Evolutionary conservation across 64 coral and sea anemone species (phyloP).

Genomic region (Hydrozoanthus tunicans): DNA sequence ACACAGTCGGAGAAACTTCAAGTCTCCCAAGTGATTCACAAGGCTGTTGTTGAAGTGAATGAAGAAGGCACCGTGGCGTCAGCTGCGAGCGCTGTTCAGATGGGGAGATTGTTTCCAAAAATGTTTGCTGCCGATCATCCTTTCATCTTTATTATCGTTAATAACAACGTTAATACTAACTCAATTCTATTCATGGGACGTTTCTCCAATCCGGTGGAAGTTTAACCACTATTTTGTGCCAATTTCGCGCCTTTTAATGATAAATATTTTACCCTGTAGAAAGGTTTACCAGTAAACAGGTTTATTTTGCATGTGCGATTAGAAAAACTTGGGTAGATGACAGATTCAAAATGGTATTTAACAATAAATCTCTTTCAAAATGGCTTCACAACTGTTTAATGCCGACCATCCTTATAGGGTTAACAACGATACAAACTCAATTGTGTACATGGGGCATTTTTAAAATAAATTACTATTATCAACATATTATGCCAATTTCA

Average conservation of each 20-base stretch:
- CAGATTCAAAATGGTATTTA: too few species aligned
- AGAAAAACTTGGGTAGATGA: too few species aligned
- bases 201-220: conserved; percentile 59
- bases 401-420: conserved; percentile 88
- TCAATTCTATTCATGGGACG: conserved; percentile 87
- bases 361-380: neutral
- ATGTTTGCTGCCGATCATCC: conserved; percentile 82
- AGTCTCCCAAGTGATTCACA: conserved; percentile 85
- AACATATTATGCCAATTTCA: neutral
- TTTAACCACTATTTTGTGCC: neutral
- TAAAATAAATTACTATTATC: conserved; percentile 33
- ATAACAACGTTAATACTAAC: conserved; percentile 42
- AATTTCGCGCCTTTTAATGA: neutral
- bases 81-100: conserved; percentile 69
- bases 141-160: conserved; percentile 80
- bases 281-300: too few species aligned
- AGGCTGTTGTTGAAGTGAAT: conserved; percentile 93
- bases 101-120: conserved; percentile 5
- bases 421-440: conserved; percentile 48
- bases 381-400: conserved; percentile 40
- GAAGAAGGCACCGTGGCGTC: conserved; percentile 93
- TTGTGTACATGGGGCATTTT: conserved; percentile 85
- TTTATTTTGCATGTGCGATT: too few species aligned
- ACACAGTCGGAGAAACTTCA: conserved; percentile 60
- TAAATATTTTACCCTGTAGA: neutral